Percentiles rank a stretch among this genome's conserved stretches.
Conservation (phyloP, 2,797 vertebrate genomes). For the Ispidina lecontei region DNA sequence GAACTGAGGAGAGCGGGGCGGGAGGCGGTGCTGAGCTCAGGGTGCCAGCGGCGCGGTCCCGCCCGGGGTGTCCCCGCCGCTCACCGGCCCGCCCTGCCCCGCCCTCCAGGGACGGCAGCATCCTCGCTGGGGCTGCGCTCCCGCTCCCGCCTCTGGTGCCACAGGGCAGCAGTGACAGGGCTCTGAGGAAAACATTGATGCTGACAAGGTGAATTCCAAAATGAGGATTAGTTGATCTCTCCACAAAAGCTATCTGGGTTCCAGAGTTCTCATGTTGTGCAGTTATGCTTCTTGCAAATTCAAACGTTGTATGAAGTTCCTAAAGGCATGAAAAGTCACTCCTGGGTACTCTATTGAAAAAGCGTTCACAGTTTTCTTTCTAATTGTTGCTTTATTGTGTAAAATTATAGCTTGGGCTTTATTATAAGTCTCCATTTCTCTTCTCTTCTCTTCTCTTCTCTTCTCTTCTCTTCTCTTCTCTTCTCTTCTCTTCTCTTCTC, state of each 20-base stretch:
- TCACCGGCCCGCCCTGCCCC: not conserved
- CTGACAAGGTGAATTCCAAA: not conserved
- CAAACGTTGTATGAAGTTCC: not conserved
- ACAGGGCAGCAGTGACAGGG: not conserved
- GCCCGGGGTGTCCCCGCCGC: too few relatives aligned
- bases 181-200: not conserved
- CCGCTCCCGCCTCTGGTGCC: not conserved
- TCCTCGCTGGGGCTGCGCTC: slow-evolving; percentile 13
- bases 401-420: not conserved
- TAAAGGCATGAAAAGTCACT: not conserved
- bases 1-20: not conserved
- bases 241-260: not conserved
- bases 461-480: too few relatives aligned
- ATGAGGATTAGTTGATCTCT: not conserved
- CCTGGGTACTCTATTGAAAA: not conserved
- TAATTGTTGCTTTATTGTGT: not conserved
- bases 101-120: not conserved
- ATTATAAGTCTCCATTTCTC: not conserved
- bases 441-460: not conserved
- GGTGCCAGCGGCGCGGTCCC: too few relatives aligned
- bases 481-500: too few relatives aligned
- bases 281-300: not conserved
- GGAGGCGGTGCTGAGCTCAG: too few relatives aligned
- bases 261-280: not conserved
- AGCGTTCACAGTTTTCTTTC: not conserved